Base-by-base conservation (phyloP, 2,113 vertebrate genomes). In the Syngnathoides biaculeatus region DNA sequence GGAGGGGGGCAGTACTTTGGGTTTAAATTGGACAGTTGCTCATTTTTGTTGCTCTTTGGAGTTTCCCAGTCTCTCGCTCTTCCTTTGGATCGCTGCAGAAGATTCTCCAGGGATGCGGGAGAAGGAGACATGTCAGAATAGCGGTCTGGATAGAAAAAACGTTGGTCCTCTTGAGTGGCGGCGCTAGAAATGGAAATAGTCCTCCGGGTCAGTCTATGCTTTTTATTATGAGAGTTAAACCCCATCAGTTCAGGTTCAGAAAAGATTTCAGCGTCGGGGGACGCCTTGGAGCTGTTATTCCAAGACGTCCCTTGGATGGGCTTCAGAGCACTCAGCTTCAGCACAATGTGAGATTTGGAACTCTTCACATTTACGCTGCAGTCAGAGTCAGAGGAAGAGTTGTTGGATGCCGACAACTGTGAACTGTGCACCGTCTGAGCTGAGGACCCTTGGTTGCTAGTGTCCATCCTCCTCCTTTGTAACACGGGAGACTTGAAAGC, bases 41-140 rank as follows among this genome's bases (percentile, higher is more conserved):
- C 0, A 6, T 72, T 62, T 50, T 7, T 56, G 6, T 67, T 72
- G 75, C 20, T 72, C 69, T 71, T 89, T 7, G 58, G 27, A 39
- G 55, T 42, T 2, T 68, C 68, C 64, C 62, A 72, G 8, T 77
- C 84, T 56, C n/a, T 83, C 8, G 40, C 63, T 74, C 90, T 69
- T 5, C 68, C 83, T 43, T 82, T 89, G 43, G 90, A 89, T 67
- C 88, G 81, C 43, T 84, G 69, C 64, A 92, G 67, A 64, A 92
- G 63, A 39, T 67, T 73, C 63, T 87, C 78, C 48, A 89, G 75
- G 2, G 83, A 76, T 8, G 88, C 88, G 4, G 26, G 12, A 0
- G 19, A 0, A 26, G 22, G 62, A 13, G 66, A 30, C 9, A 27
- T 38, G 9, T 58, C 60, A 14, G 42, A 69, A 14, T 26, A 61